Conservation (phyloP, 2,797 vertebrate genomes). For the Cossypha niveicapilla region DNA sequence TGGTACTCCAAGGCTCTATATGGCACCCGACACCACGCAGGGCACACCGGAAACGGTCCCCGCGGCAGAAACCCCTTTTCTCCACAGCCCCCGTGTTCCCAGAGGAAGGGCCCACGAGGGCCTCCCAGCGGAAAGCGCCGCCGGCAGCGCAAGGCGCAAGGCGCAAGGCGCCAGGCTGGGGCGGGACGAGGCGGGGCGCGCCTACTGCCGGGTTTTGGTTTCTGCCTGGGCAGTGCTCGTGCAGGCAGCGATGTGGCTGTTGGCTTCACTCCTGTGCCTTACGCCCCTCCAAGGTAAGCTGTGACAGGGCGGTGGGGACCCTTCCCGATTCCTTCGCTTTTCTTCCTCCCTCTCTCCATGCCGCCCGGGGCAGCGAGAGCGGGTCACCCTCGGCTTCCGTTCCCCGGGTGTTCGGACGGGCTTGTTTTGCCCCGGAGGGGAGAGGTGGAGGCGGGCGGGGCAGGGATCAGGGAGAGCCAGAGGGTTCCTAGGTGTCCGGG, state of each 20-base stretch:
- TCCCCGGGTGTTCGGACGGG: neutral
- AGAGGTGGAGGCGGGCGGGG: neutral
- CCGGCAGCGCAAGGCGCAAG: neutral
- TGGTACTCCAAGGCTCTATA: fast-evolving
- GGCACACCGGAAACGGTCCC: fast-evolving
- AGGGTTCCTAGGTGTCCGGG: too few species aligned
- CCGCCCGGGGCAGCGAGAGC: neutral
- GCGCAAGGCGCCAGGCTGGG: fast-evolving
- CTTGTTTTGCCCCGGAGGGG: too few species aligned
- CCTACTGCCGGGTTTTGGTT: fast-evolving
- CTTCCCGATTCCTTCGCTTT: neutral
- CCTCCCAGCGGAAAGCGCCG: fast-evolving
- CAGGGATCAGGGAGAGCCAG: too few species aligned
- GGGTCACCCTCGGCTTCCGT: too few species aligned
- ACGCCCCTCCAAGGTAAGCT: neutral
- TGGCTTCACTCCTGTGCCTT: neutral
- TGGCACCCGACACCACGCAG: fast-evolving
- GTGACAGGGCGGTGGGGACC: neutral
- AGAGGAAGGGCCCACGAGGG: fast-evolving
- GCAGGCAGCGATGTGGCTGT: fast-evolving
- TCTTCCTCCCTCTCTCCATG: fast-evolving
- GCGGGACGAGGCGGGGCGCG: too few species aligned
- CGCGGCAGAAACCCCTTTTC: fast-evolving
- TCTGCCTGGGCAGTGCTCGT: fast-evolving
- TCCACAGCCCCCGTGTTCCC: fast-evolving